phyloP scores from a whole-genome alignment of 2,113 vertebrate species.

The Platichthys flesus region DNA sequence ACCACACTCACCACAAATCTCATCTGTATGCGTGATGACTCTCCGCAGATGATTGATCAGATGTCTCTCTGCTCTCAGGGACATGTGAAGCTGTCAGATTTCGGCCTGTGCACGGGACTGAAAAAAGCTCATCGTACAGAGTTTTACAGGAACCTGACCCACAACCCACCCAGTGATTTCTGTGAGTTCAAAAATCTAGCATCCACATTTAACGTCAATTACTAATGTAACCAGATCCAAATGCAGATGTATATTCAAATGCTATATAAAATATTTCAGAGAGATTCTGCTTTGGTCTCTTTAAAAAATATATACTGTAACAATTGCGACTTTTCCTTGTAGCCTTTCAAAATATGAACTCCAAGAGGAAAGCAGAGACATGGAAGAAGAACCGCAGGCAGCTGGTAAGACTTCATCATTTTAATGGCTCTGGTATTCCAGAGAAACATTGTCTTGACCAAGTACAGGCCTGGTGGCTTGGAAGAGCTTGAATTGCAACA shows the following conservation, averaged over 20 bases:
- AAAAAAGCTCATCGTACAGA: slow-evolving; percentile 99
- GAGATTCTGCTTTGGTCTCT: not conserved
- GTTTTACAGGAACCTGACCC: slow-evolving; percentile 97
- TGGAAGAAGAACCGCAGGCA: slow-evolving; percentile 99
- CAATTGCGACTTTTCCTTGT: not conserved
- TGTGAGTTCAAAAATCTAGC: slow-evolving; percentile 84
- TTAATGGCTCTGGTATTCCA: not conserved
- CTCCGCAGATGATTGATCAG: not conserved
- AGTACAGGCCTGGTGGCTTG: not conserved
- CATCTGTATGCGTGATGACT: not conserved
- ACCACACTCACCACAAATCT: not conserved
- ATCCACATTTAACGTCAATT: not conserved
- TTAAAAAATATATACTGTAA: no score
- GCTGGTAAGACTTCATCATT: slow-evolving; percentile 83
- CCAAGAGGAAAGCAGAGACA: slow-evolving; percentile 98
- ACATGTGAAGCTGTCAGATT: slow-evolving; percentile 97
- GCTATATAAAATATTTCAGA: not conserved
- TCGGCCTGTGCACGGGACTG: slow-evolving; percentile 96
- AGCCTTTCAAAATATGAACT: slow-evolving; percentile 99
- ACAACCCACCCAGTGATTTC: slow-evolving; percentile 97
- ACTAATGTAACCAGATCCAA: not conserved
- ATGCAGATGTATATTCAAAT: not conserved
- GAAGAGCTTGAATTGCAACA: not conserved
- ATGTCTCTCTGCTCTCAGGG: slow-evolving; percentile 81
- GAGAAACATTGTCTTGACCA: not conserved